Base-by-base conservation (phyloP, 1,140 invertebrate genomes). In the Musca domestica region DNA sequence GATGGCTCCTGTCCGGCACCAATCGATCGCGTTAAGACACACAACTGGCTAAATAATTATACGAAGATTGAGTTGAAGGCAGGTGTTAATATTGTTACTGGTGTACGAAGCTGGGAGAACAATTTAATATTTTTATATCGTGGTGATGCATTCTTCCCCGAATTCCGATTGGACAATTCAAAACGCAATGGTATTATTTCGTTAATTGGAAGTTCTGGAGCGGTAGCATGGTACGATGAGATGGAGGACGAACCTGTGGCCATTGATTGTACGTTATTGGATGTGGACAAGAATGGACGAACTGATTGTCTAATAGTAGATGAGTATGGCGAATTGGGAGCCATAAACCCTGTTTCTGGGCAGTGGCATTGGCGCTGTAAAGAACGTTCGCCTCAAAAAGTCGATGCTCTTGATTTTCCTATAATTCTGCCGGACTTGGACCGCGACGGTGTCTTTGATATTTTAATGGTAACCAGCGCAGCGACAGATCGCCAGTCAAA, bases 291-390 rank as follows among this genome's bases (percentile, higher is more conserved):
- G 47, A 89, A 91, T 75, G 87, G 86, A n/a, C 85, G 86, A 63
- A 85, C 87, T 23, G 90, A 92, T 72, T 93, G 91, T 71, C 84
- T 93, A 65, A 85, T 92, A 5, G 83, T 89, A 23, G 90, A 91
- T 25, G 84, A 88, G 58, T 85, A 88, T 71, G 88, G 90, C 34
- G 79, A 89, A 30, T 75, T 93, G 51, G 86, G 87, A 34, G 89
- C 87, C 20, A 84, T 93, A 20, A 87, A 91, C 81, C 87, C 90
- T 9, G 82, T 88, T 22, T 87, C 88, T 23, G 91, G 91, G 0
- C 67, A 74, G 17, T 81, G 78, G 78, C 71, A 77, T 3, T 91
- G 89, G 89, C 86, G 86, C 71, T 86, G 86, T 19, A 86, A 87
- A 72, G 85, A 85, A 73, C 83, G 72, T 20, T 84, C 77, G 68